Conservation (phyloP, 2,888 invertebrate genomes). For the Drosophila mayaguana region DNA sequence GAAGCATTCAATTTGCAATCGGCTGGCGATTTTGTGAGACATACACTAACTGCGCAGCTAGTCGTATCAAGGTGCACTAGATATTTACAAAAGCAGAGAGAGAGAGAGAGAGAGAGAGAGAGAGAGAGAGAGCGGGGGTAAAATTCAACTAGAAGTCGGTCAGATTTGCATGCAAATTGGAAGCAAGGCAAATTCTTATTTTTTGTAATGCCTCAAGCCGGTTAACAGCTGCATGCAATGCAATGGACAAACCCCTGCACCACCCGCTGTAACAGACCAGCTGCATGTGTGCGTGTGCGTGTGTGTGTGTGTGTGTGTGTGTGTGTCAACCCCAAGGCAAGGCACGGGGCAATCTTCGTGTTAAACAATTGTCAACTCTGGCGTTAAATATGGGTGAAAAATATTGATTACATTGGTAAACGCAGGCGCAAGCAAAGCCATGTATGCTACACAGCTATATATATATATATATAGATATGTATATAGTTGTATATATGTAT, state of each 20-base stretch:
- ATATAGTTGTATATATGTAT: neutral
- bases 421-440: constrained; percentile 6
- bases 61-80: constrained; percentile 63
- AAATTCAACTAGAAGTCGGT: constrained; percentile 35
- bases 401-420: constrained; percentile 47
- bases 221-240: constrained; percentile 44
- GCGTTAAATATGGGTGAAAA: constrained; percentile 43
- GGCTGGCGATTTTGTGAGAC: constrained; percentile 52
- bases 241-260: constrained; percentile 8
- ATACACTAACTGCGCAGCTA: constrained; percentile 59
- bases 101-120: neutral
- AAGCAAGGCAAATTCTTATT: constrained; percentile 34
- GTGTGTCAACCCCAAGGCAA: constrained; percentile 3
- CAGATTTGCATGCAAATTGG: constrained; percentile 55
- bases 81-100: constrained; percentile 11
- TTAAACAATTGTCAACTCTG: constrained; percentile 13
- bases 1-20: constrained; percentile 49
- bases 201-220: constrained; percentile 46
- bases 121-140: constrained; percentile 2
- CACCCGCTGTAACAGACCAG: neutral
- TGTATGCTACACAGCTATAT: neutral
- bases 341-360: constrained; percentile 11
- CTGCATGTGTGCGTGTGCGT: neutral
- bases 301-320: neutral
- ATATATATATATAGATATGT: no score